These are phyloP conservation scores for Pelobates cultripes DNA, from an alignment of 2,797 vertebrate genomes.

Conservation along the genomic window DNA sequence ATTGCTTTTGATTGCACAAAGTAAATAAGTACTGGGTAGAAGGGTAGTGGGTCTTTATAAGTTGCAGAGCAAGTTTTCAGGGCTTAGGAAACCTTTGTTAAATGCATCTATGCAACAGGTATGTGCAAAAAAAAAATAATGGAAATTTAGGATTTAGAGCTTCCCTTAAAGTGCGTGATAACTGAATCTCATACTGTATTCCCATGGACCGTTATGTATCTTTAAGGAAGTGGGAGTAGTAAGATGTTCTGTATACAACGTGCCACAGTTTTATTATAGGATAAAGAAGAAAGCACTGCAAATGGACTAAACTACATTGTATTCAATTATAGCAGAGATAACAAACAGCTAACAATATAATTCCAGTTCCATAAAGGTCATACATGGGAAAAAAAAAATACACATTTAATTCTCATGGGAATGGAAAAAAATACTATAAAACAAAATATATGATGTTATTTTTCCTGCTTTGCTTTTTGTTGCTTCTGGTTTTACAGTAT, in stretches of 20 bases:
- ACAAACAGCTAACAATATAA: slow-evolving; percentile 10
- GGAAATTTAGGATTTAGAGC: too few relatives aligned
- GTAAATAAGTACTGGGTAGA: too few relatives aligned
- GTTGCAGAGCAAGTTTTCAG: too few relatives aligned
- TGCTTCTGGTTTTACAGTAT: slow-evolving; percentile 3
- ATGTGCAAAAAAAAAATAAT: too few relatives aligned
- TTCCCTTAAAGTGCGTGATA: too few relatives aligned
- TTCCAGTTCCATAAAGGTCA: slow-evolving; percentile 16
- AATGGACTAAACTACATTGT: background rate
- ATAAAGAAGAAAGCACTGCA: background rate
- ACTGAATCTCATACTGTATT: too few relatives aligned
- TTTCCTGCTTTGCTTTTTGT: slow-evolving; percentile 31
- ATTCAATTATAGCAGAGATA: slow-evolving; percentile 12
- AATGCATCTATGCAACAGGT: too few relatives aligned
- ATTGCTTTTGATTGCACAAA: too few relatives aligned
- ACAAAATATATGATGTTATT: slow-evolving; percentile 27
- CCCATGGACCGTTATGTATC: too few relatives aligned
- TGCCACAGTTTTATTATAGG: background rate
- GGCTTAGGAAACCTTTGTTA: too few relatives aligned
- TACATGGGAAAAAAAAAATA: slow-evolving; percentile 34
- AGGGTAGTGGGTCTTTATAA: too few relatives aligned
- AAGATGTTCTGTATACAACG: slow-evolving; percentile 1
- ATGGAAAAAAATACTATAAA: slow-evolving; percentile 13
- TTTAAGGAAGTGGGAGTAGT: background rate
- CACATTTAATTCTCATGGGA: slow-evolving; percentile 41